Conservation (phyloP, 1,140 invertebrate genomes). For the Lepidurus couesii region DNA sequence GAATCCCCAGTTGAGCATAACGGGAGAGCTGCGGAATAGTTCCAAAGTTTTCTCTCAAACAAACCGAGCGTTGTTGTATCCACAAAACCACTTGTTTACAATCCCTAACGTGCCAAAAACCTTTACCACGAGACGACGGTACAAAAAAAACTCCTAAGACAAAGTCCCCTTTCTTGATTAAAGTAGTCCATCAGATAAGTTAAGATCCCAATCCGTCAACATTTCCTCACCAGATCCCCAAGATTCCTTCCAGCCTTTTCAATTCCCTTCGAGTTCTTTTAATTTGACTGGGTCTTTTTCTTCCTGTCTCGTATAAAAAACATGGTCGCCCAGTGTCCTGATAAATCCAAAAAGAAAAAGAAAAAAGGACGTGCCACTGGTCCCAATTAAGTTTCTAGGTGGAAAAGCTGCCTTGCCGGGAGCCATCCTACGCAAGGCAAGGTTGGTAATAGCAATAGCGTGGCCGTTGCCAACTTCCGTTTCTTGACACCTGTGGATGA, state of each 20-base stretch:
- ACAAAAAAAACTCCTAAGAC: too few species aligned
- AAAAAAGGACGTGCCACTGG: conserved; percentile 6
- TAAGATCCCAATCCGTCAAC: not conserved
- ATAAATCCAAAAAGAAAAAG: not conserved
- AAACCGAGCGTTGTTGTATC: not conserved
- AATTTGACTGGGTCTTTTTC: not conserved
- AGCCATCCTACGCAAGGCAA: conserved; percentile 14
- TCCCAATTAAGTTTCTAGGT: not conserved
- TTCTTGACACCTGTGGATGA: not conserved
- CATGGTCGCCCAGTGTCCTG: not conserved
- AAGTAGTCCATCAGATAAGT: not conserved
- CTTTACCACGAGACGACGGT: too few species aligned
- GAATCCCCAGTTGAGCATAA: not conserved
- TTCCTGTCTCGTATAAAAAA: conserved; percentile 19
- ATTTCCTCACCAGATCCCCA: not conserved
- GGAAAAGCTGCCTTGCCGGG: conserved; percentile 9
- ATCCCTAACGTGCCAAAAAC: not conserved
- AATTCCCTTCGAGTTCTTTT: not conserved
- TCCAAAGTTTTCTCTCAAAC: not conserved
- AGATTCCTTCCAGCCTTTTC: not conserved
- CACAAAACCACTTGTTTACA: not conserved
- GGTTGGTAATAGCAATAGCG: not conserved
- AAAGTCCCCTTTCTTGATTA: not conserved
- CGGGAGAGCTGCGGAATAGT: not conserved
- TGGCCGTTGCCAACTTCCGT: not conserved